phyloP scores from a whole-genome alignment of 2,888 invertebrate species.

The Tipula unca region DNA sequence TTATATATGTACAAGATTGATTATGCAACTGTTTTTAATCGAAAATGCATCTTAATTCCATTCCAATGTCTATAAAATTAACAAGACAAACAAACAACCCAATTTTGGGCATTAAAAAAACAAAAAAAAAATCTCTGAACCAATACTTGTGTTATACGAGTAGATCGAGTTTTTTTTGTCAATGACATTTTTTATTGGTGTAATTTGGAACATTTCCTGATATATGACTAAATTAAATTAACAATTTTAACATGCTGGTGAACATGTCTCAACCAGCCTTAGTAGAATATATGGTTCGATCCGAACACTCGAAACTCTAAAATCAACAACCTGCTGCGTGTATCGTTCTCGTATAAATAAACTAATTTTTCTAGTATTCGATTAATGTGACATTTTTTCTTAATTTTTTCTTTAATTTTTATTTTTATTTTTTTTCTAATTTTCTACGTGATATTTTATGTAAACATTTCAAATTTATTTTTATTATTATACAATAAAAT shows the following conservation, averaged over 20 bases:
- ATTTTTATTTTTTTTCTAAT: neutral
- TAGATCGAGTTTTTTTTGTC: slow-evolving; percentile 1
- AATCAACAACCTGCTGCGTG: neutral
- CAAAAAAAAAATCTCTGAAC: neutral
- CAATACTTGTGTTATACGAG: too few relatives aligned
- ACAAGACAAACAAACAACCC: neutral
- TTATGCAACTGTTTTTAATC: neutral
- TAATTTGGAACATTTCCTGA: neutral
- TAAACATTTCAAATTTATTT: neutral
- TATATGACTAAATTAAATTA: slow-evolving; percentile 14
- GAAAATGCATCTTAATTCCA: neutral
- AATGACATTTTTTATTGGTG: neutral
- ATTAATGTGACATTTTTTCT: neutral
- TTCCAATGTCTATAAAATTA: neutral
- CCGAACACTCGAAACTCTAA: neutral
- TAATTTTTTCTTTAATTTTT: neutral
- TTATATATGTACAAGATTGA: neutral
- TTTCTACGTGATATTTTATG: neutral
- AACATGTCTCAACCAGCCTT: neutral
- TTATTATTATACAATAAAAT: neutral
- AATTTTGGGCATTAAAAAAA: neutral
- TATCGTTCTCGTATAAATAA: neutral
- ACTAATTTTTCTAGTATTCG: neutral
- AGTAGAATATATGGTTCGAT: neutral
- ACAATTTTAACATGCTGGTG: neutral